Percentiles rank a stretch among this genome's conserved stretches.
Evolutionary conservation across 1,140 invertebrate species (phyloP).

Genomic region (Camponotus floridanus): DNA sequence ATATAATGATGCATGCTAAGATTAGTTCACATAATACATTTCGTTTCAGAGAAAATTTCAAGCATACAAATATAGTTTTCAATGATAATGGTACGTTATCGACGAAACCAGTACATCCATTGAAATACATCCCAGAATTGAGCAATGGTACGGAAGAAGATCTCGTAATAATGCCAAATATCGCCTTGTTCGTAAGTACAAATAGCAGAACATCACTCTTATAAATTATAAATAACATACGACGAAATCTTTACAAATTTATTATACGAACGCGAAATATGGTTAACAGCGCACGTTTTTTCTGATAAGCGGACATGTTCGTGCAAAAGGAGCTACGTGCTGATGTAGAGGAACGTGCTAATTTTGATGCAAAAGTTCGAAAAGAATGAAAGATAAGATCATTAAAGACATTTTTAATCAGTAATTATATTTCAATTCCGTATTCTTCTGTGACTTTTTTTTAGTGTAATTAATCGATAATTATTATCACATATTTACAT

Average conservation of each 20-base stretch:
- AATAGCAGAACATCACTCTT: slow-evolving; percentile 9
- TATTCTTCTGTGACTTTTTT: not conserved
- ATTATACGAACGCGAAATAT: not conserved
- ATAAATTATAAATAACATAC: not conserved
- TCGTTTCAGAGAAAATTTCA: slow-evolving; percentile 88
- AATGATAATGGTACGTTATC: slow-evolving; percentile 92
- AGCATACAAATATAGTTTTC: slow-evolving; percentile 90
- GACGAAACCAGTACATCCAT: slow-evolving; percentile 89
- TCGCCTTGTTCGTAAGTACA: slow-evolving; percentile 94
- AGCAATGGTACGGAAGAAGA: slow-evolving; percentile 92
- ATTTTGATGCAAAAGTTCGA: not conserved
- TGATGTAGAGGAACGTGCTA: not conserved
- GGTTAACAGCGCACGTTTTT: slow-evolving; percentile 7
- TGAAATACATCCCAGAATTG: slow-evolving; percentile 90
- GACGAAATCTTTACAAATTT: not conserved
- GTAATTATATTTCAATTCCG: not conserved
- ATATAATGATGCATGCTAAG: slow-evolving; percentile 8
- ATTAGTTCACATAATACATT: not conserved
- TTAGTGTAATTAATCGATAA: not conserved
- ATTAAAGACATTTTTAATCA: not conserved
- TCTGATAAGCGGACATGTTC: not conserved
- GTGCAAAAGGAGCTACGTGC: not conserved
- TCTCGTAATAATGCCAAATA: slow-evolving; percentile 93
- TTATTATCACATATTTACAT: not conserved
- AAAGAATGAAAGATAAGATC: not conserved